Percentiles rank a stretch among this genome's conserved stretches.
phyloP scores from a whole-genome alignment of 2,797 vertebrate genomes.

The Stomatorhinus walkeri region DNA sequence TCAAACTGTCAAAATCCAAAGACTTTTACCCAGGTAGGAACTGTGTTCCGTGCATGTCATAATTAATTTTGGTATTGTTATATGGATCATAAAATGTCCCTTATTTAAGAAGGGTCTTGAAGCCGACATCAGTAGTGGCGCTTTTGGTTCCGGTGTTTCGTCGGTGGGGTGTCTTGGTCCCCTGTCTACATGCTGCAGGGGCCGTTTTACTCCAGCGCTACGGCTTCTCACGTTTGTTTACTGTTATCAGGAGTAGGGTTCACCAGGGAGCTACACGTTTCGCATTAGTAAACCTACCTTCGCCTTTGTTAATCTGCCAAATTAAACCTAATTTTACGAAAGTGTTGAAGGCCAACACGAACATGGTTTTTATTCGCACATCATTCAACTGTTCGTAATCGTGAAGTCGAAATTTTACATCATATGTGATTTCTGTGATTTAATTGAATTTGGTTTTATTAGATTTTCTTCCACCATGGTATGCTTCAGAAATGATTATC shows the following conservation, averaged over 20 bases:
- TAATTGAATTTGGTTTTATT: neutral
- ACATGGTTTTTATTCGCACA: neutral
- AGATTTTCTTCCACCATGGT: neutral
- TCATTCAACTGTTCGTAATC: neutral
- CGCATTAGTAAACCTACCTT: neutral
- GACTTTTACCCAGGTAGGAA: constrained; percentile 80
- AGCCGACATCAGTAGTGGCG: neutral
- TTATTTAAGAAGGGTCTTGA: neutral
- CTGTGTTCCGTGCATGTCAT: neutral
- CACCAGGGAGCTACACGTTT: neutral
- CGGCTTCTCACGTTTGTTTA: neutral
- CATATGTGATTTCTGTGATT: neutral
- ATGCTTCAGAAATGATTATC: neutral
- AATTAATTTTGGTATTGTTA: neutral
- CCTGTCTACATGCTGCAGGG: neutral
- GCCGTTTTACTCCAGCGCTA: neutral
- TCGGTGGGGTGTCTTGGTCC: neutral
- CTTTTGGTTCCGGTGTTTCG: neutral
- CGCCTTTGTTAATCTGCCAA: neutral
- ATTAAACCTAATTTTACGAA: neutral
- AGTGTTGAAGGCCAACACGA: neutral
- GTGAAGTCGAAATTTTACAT: neutral
- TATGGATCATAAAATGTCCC: neutral
- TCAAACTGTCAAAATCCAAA: constrained; percentile 84
- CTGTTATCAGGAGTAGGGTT: neutral